Percentiles rank a stretch among this genome's conserved stretches.
These are phyloP conservation scores for Alloplasta piceator DNA, from an alignment of 2,888 invertebrate species.

Conservation along the genomic window DNA sequence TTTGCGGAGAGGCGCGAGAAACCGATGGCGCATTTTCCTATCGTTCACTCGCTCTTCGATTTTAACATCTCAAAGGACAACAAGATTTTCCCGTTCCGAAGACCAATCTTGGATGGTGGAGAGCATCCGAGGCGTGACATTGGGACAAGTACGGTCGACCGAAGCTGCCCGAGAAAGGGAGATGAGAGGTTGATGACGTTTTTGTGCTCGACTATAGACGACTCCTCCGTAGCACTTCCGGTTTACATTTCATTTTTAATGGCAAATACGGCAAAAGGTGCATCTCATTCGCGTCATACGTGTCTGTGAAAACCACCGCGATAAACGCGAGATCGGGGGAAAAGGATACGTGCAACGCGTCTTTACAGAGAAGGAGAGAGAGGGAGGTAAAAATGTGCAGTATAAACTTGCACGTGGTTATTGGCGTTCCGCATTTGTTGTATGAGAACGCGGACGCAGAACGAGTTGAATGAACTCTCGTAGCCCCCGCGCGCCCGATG, in stretches of 20 bases:
- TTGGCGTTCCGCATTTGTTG: slow-evolving; percentile 60
- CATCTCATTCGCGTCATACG: not conserved
- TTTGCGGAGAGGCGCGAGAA: not conserved
- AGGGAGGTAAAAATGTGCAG: slow-evolving; percentile 30
- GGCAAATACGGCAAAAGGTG: slow-evolving; percentile 47
- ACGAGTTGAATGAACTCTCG: slow-evolving; percentile 64
- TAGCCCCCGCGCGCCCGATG: slow-evolving; percentile 57
- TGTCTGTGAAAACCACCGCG: slow-evolving; percentile 8
- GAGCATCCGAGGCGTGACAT: no score
- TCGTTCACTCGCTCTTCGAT: slow-evolving; percentile 1
- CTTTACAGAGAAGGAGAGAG: slow-evolving; percentile 11
- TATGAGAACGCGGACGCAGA: slow-evolving; percentile 64
- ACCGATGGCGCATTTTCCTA: not conserved
- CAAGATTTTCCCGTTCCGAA: no score
- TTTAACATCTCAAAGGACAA: no score
- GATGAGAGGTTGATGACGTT: slow-evolving; percentile 66
- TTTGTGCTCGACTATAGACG: slow-evolving; percentile 71
- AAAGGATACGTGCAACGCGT: slow-evolving; percentile 5
- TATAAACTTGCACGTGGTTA: slow-evolving; percentile 46
- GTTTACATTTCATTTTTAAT: slow-evolving; percentile 74
- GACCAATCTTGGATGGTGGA: not conserved
- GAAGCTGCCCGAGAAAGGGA: slow-evolving; percentile 34
- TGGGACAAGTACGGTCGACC: no score
- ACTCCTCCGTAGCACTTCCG: slow-evolving; percentile 77
- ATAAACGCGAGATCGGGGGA: slow-evolving; percentile 17